Conservation (phyloP, 2,797 vertebrate genomes). For the Gastrophryne carolinensis region DNA sequence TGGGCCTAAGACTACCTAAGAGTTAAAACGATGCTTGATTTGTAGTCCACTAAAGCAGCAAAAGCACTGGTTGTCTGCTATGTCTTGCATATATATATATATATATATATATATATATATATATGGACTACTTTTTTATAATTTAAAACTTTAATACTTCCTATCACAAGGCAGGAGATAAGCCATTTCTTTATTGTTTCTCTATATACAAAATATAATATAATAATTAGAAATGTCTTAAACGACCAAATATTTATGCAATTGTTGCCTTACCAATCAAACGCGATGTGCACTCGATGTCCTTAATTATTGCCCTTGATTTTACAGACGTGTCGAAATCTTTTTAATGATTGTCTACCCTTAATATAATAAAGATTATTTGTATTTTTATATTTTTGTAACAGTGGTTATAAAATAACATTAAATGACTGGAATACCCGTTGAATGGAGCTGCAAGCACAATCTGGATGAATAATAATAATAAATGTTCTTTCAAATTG, state of each 20-base stretch:
- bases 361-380: background rate
- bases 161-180: conserved; percentile 2
- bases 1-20: conserved; percentile 57
- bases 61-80: background rate
- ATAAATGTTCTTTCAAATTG: background rate
- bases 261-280: background rate
- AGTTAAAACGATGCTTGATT: background rate
- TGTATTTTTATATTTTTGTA: conserved; percentile 31
- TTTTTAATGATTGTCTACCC: background rate
- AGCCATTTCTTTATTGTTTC: background rate
- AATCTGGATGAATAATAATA: too few relatives aligned
- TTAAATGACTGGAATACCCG: background rate
- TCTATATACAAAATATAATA: background rate
- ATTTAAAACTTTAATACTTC: background rate
- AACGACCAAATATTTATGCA: background rate
- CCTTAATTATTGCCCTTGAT: background rate
- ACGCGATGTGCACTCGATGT: conserved; percentile 17
- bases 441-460: too few relatives aligned
- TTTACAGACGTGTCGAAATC: background rate
- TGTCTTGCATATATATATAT: background rate
- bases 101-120: background rate
- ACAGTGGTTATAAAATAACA: background rate
- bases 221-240: background rate
- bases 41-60: background rate
- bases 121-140: background rate